phyloP scores from a whole-genome alignment of 1,140 invertebrate genomes.

The Orussus abietinus region DNA sequence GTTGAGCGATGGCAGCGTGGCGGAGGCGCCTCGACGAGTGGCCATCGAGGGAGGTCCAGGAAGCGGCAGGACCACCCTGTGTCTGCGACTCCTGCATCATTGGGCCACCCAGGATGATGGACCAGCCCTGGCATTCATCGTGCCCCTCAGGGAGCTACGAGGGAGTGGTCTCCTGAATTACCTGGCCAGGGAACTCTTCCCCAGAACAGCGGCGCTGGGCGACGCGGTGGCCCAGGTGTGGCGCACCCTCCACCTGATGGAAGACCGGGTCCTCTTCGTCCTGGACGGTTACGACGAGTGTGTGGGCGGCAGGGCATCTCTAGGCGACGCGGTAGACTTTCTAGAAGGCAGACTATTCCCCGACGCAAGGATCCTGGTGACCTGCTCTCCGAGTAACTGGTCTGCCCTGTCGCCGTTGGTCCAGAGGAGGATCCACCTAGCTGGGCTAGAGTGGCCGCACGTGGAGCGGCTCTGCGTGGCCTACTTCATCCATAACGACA shows the following conservation, averaged over 20 bases:
- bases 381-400: constrained; percentile 44
- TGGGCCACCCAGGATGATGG: constrained; percentile 54
- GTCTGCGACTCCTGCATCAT: constrained; percentile 53
- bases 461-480: constrained; percentile 51
- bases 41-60: constrained; percentile 55
- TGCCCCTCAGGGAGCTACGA: constrained; percentile 54
- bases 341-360: constrained; percentile 57
- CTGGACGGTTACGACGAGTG: constrained; percentile 58
- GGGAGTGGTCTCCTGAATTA: constrained; percentile 47
- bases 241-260: constrained; percentile 49
- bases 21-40: constrained; percentile 50
- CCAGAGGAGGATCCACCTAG: constrained; percentile 50
- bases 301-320: constrained; percentile 38
- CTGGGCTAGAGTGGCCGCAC: constrained; percentile 55
- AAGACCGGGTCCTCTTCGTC: constrained; percentile 55
- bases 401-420: constrained; percentile 41
- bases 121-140: constrained; percentile 51
- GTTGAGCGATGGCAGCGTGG: constrained; percentile 48
- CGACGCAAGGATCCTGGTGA: constrained; percentile 55
- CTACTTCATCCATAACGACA: constrained; percentile 52
- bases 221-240: constrained; percentile 43
- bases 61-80: constrained; percentile 54
- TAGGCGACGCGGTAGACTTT: constrained; percentile 53
- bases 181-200: constrained; percentile 52
- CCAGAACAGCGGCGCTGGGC: constrained; percentile 31